phyloP scores from a whole-genome alignment of 2,797 vertebrate species.

The Chelidonichthys spinosus region DNA sequence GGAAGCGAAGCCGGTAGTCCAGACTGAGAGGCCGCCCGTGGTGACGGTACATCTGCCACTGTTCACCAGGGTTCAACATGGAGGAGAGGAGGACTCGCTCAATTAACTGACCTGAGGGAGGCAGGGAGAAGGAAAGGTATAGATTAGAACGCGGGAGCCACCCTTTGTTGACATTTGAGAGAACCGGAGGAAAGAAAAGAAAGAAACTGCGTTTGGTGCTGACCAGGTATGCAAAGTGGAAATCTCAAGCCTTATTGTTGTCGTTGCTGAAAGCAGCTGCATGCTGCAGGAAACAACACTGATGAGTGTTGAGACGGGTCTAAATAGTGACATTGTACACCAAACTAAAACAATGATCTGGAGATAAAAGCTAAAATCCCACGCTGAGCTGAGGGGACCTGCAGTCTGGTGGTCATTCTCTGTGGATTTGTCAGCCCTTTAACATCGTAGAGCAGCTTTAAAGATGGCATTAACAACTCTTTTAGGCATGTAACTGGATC shows the following conservation, averaged over 20 bases:
- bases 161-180: not conserved
- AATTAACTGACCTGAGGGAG: slow-evolving; percentile 79
- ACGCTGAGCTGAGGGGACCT: not conserved
- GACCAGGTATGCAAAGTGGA: not conserved
- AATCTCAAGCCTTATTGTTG: not conserved
- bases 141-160: not conserved
- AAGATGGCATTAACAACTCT: not conserved
- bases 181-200: not conserved
- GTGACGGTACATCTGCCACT: slow-evolving; percentile 82
- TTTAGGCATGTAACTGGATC: not conserved
- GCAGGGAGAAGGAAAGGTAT: not conserved
- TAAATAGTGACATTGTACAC: not conserved
- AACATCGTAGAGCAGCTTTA: not conserved
- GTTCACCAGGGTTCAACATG: slow-evolving; percentile 86
- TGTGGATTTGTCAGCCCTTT: not conserved
- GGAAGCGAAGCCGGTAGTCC: slow-evolving; percentile 84
- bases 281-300: slow-evolving; percentile 7
- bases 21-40: slow-evolving; percentile 79
- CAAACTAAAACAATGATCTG: not conserved
- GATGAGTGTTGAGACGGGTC: not conserved
- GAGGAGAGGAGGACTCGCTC: slow-evolving; percentile 84
- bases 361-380: slow-evolving; percentile 6
- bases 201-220: not conserved
- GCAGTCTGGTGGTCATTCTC: not conserved
- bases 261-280: slow-evolving; percentile 1